Conservation (phyloP, 2,888 invertebrate species). For the Agapostemon virescens region DNA sequence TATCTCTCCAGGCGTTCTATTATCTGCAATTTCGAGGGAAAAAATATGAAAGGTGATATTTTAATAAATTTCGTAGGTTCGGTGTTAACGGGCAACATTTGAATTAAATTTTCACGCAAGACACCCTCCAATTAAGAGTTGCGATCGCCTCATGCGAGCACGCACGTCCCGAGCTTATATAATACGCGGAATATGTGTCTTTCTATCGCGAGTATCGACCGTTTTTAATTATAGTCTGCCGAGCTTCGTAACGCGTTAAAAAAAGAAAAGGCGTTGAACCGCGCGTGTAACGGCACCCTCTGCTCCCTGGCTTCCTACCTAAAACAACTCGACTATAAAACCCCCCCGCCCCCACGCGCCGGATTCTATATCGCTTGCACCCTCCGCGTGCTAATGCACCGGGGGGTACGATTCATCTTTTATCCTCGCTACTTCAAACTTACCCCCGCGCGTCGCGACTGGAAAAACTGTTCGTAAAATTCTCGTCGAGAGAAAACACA, state of each 20-base stretch:
- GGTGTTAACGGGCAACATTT: background rate
- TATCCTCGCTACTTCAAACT: background rate
- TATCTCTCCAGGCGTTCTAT: background rate
- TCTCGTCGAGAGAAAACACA: background rate
- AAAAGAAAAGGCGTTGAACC: conserved; percentile 27
- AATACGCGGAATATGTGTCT: background rate
- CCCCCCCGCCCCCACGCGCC: background rate
- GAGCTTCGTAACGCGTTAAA: conserved; percentile 13
- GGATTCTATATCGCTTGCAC: conserved; percentile 19
- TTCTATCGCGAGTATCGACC: conserved; percentile 23
- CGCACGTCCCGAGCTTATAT: background rate
- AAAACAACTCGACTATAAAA: conserved; percentile 23
- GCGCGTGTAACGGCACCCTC: background rate
- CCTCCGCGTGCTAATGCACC: conserved; percentile 26
- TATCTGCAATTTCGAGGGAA: background rate
- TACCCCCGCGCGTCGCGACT: background rate
- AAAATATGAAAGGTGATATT: background rate
- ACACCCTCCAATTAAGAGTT: background rate
- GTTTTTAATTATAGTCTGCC: conserved; percentile 34
- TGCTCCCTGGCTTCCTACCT: background rate
- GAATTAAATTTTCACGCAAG: conserved; percentile 3
- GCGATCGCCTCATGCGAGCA: background rate
- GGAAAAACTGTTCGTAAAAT: background rate
- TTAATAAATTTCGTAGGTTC: background rate
- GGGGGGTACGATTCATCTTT: conserved; percentile 33